Percentiles rank a stretch among this genome's conserved stretches.
Evolutionary conservation across 2,797 vertebrate species (phyloP).

Genomic region (Gymnoscopelus microlampas): DNA sequence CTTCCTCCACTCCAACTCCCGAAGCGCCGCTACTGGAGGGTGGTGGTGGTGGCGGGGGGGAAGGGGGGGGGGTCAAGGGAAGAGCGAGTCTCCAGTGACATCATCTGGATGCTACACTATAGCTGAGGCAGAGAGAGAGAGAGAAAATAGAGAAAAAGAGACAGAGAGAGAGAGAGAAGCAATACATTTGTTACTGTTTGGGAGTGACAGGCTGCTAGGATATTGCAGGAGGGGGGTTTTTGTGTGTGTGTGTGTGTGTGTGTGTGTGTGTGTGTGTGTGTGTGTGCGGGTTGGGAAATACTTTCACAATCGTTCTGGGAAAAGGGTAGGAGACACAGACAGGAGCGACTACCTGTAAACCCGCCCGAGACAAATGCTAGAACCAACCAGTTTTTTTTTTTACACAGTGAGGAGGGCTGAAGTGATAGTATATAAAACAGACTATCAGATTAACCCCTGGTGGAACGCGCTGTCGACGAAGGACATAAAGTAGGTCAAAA

Average conservation of each 20-base stretch:
- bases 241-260: slow-evolving; percentile 5
- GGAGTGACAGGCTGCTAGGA: slow-evolving; percentile 38
- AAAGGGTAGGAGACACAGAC: too few relatives aligned
- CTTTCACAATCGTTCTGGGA: too few relatives aligned
- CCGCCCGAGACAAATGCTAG: slow-evolving; percentile 12
- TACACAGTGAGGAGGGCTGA: neutral
- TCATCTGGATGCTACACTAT: slow-evolving; percentile 45
- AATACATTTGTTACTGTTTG: slow-evolving; percentile 48
- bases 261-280: slow-evolving; percentile 5
- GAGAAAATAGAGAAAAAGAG: slow-evolving; percentile 28
- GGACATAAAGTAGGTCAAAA: slow-evolving; percentile 64
- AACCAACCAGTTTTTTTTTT: slow-evolving; percentile 43
- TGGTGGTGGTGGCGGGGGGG: slow-evolving; percentile 18
- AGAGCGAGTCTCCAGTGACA: slow-evolving; percentile 36
- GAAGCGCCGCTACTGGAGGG: slow-evolving; percentile 29
- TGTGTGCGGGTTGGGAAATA: too few relatives aligned
- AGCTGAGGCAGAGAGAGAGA: slow-evolving; percentile 49
- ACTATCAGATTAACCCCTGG: slow-evolving; percentile 31
- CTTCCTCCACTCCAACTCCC: slow-evolving; percentile 1
- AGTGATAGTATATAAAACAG: slow-evolving; percentile 7
- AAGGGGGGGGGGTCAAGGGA: neutral
- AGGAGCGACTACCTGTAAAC: too few relatives aligned
- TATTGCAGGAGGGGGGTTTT: neutral
- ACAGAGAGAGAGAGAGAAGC: slow-evolving; percentile 51
- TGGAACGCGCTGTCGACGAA: slow-evolving; percentile 36